phyloP scores from a whole-genome alignment of 2,888 invertebrate species.

The Alloscopus bannaensis region DNA sequence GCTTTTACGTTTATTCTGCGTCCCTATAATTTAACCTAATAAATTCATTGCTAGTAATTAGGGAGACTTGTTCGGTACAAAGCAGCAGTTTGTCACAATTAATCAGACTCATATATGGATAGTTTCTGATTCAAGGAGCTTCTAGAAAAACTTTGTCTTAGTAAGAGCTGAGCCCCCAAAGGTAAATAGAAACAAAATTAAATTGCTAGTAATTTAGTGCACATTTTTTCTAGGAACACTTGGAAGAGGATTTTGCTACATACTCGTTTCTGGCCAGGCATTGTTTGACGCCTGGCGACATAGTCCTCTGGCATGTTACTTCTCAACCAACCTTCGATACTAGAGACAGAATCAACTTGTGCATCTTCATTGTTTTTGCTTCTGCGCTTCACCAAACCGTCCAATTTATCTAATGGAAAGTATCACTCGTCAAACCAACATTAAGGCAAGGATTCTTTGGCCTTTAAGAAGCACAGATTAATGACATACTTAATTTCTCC shows the following conservation, averaged over 20 bases:
- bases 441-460: too few relatives aligned
- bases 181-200: slow-evolving; percentile 76
- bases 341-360: slow-evolving; percentile 78
- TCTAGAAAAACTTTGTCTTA: slow-evolving; percentile 92
- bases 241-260: slow-evolving; percentile 80
- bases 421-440: too few relatives aligned
- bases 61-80: neutral
- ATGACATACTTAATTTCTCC: slow-evolving; percentile 87
- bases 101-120: slow-evolving; percentile 7
- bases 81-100: neutral
- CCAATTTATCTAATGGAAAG: slow-evolving; percentile 86
- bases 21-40: too few relatives aligned
- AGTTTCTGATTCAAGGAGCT: neutral
- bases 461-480: neutral
- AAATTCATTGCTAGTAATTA: too few relatives aligned
- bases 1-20: too few relatives aligned
- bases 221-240: neutral
- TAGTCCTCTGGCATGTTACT: slow-evolving; percentile 82
- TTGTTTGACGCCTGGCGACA: slow-evolving; percentile 76
- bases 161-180: slow-evolving; percentile 93
- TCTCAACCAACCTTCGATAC: slow-evolving; percentile 96
- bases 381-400: slow-evolving; percentile 88
- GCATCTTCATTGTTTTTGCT: slow-evolving; percentile 76
- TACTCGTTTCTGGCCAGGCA: slow-evolving; percentile 93
- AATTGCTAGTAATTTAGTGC: too few relatives aligned